A percentile compares a stretch with the other conserved stretches of the same genome.
phyloP scores from a whole-genome alignment of 2,797 vertebrate species.

The Threskiornis aethiopicus region DNA sequence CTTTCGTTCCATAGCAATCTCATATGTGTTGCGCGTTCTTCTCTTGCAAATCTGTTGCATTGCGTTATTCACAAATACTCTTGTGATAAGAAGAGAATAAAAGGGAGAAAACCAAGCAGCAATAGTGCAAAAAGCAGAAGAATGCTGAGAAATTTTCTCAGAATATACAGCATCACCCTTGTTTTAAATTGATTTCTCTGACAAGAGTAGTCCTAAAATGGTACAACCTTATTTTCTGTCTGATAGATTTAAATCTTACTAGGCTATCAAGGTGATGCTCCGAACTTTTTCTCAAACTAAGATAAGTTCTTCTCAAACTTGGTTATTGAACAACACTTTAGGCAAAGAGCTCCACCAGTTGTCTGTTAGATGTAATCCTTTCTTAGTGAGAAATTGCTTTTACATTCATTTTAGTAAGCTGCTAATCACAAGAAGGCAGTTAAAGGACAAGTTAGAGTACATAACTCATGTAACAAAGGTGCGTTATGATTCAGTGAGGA shows the following conservation, averaged over 20 bases:
- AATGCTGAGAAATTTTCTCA: neutral
- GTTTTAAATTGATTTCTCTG: neutral
- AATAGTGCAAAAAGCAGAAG: neutral
- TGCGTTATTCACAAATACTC: neutral
- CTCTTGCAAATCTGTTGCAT: neutral
- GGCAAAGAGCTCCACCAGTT: neutral
- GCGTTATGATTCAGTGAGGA: neutral
- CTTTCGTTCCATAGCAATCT: neutral
- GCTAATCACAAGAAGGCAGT: neutral
- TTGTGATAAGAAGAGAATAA: neutral
- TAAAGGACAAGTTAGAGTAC: neutral
- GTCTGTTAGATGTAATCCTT: neutral
- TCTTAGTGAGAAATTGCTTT: neutral
- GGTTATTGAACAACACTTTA: neutral
- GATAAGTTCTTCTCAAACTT: neutral
- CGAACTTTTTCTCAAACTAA: neutral
- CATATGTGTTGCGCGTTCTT: accelerated
- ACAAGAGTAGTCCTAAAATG: neutral
- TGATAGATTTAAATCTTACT: neutral
- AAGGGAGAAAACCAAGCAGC: neutral
- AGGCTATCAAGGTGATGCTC: neutral
- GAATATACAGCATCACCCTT: neutral
- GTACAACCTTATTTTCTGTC: neutral
- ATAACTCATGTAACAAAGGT: neutral
- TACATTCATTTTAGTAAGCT: neutral